Base-by-base conservation (phyloP, 2,888 invertebrate genomes). In the Polyploca ridens region DNA sequence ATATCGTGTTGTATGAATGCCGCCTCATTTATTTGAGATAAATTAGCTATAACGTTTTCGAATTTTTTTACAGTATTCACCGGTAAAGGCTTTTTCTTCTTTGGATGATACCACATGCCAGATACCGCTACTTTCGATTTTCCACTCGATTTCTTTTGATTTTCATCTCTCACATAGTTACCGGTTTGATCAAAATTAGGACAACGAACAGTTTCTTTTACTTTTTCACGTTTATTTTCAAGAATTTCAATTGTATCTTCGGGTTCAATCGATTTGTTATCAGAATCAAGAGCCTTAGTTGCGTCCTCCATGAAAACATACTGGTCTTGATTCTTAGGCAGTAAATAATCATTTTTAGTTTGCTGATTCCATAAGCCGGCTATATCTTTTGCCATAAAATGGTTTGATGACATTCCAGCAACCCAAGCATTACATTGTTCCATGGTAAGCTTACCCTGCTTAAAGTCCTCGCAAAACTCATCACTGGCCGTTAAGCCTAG, bases 101-200 rank as follows among this genome's bases (percentile, higher is more conserved):
- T 94, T 13, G 92, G 91, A 66, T 93, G 90, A 68, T 93, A 92
- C 93, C 94, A 93, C 86, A 91, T 89, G 13, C 93, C 92, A 5
- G 93, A 88, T 6, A 82, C 83, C 16, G 89, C 83, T 5, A 89
- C 85, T 74, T 91, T 94, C 8, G 88, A 77, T 71, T 90, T 93
- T 11, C 82, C 82, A 69, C 73, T 75, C 33, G 81, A 73, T 74
- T 90, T 94, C 70, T 90, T 93, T 61, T 88, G 88, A 72, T 77
- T 90, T 16, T 91, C 91, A 72, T 90, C 90, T 76, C 86, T 84
- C 6, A 93, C 84, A 65, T 86, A 90, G 77, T 85, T 92, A 5
- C 94, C 93, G 19, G 87, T 89, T 70, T 92, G 90, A 69, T 94
- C 93, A 70, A 89, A 94, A 74, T 85, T 92, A 7, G 85, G 85